These are phyloP conservation scores for Porites evermanni DNA, from an alignment of 92 coral and sea anemone genomes.

Conservation along the genomic window DNA sequence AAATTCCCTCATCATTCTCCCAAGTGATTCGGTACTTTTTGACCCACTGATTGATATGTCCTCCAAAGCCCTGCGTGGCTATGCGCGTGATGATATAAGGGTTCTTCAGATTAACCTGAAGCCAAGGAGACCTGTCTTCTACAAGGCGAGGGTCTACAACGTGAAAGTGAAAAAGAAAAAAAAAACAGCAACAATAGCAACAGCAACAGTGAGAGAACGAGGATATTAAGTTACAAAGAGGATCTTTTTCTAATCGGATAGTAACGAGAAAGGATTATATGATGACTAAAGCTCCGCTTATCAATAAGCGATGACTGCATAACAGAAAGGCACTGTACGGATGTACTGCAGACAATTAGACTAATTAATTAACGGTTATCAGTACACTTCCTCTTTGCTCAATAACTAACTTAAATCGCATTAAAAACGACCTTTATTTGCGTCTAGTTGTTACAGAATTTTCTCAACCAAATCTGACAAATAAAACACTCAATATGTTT, in stretches of 20 bases:
- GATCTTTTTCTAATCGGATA: background rate
- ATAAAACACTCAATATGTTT: slow-evolving; percentile 32
- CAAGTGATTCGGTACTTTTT: slow-evolving; percentile 69
- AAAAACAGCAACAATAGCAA: background rate
- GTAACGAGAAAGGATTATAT: background rate
- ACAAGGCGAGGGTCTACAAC: background rate
- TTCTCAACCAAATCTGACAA: slow-evolving; percentile 20
- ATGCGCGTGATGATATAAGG: slow-evolving; percentile 61
- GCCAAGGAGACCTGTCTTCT: slow-evolving; percentile 71
- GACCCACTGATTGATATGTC: slow-evolving; percentile 72
- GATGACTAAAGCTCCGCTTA: background rate
- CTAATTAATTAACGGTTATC: background rate
- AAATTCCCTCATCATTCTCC: slow-evolving; percentile 52
- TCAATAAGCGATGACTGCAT: background rate
- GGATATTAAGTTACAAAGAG: background rate
- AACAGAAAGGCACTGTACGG: background rate
- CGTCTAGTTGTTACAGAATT: background rate
- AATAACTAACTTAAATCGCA: background rate
- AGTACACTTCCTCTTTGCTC: background rate
- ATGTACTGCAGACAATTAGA: background rate
- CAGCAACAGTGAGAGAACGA: background rate
- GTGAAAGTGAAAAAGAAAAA: background rate
- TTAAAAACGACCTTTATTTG: background rate
- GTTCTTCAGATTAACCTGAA: slow-evolving; percentile 59
- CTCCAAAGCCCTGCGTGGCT: slow-evolving; percentile 87